Percentiles rank a stretch among this genome's conserved stretches.
phyloP scores from a whole-genome alignment of 1,140 invertebrate species.

The Druon quercuslanigerum region DNA sequence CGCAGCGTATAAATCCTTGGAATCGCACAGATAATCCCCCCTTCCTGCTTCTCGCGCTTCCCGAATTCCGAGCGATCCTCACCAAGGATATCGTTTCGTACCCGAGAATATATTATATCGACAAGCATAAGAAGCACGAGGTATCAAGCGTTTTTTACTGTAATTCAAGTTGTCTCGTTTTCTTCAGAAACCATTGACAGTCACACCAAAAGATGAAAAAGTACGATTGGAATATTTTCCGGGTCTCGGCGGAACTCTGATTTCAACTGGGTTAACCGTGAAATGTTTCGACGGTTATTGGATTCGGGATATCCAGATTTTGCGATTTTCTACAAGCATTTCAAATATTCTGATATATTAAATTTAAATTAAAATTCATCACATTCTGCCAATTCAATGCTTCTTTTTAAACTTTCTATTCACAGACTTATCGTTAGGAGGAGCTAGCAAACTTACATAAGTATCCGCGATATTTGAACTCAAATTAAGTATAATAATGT shows the following conservation, averaged over 20 bases:
- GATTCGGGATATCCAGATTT: not conserved
- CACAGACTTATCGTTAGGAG: not conserved
- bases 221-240: not conserved
- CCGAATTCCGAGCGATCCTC: not conserved
- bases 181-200: not conserved
- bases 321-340: not conserved
- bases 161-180: not conserved
- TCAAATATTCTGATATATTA: not conserved
- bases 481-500: too few species aligned
- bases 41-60: not conserved
- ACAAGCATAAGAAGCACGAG: not conserved
- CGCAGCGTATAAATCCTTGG: not conserved
- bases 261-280: slow-evolving; percentile 7
- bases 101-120: not conserved
- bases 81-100: not conserved
- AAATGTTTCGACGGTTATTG: slow-evolving; percentile 5
- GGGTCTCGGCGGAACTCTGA: slow-evolving; percentile 3
- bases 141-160: not conserved
- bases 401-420: not conserved
- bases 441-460: too few species aligned
- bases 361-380: not conserved
- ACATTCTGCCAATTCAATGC: not conserved
- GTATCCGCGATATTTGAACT: too few species aligned
- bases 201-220: not conserved
- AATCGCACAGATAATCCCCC: not conserved